A percentile compares a stretch with the other conserved stretches of the same genome.
Conservation (phyloP, 2,797 vertebrate genomes). For the Syndactyla subalaris region DNA sequence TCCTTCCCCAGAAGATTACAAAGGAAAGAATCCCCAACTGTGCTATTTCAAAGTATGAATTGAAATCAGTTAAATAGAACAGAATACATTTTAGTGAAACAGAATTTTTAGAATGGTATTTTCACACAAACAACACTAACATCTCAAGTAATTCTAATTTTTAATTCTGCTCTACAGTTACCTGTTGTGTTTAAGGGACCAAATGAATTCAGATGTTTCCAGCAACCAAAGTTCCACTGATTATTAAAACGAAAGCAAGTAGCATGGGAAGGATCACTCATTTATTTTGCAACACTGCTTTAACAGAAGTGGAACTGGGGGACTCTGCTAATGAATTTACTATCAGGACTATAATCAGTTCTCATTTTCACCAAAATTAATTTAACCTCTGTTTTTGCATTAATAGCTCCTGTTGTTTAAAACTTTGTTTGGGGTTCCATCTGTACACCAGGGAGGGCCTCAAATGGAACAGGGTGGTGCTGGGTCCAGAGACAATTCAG, state of each 20-base stretch:
- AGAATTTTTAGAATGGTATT: neutral
- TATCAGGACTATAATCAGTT: neutral
- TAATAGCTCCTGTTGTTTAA: neutral
- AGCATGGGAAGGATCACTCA: neutral
- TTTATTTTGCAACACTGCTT: neutral
- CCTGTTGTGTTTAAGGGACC: neutral
- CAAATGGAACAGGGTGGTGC: neutral
- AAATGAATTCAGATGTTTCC: neutral
- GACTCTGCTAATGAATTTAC: neutral
- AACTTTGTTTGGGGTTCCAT: neutral
- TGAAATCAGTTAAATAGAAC: neutral
- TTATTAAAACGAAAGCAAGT: neutral
- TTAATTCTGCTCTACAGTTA: neutral
- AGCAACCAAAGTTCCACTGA: neutral
- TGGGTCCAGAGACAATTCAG: neutral
- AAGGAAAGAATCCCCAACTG: neutral
- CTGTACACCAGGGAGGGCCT: neutral
- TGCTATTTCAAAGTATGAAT: constrained; percentile 18
- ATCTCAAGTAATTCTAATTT: neutral
- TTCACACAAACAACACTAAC: neutral
- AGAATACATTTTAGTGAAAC: neutral
- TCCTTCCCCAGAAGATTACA: neutral
- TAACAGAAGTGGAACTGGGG: neutral
- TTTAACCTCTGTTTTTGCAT: neutral
- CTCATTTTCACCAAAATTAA: neutral